Conservation (phyloP, 2,888 invertebrate species). For the Philopedon plagiatum region DNA sequence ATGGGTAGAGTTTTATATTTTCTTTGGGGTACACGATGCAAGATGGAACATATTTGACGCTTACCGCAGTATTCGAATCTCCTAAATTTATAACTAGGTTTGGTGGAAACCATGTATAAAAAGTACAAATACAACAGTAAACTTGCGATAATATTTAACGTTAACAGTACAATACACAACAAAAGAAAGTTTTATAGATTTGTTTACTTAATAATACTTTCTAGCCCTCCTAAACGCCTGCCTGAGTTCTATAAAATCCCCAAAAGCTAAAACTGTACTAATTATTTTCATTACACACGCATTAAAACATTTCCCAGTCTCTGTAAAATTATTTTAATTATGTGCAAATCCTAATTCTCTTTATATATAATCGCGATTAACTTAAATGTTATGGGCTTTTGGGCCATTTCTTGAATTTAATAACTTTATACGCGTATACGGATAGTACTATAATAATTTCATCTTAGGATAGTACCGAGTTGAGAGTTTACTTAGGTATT, state of each 20-base stretch:
- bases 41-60: no score
- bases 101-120: no score
- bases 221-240: background rate
- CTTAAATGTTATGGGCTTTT: background rate
- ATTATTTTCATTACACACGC: conserved; percentile 5
- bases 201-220: background rate
- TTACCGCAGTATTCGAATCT: no score
- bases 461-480: background rate
- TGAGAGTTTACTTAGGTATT: background rate
- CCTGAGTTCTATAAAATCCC: background rate
- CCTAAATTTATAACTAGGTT: no score
- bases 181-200: no score
- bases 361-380: conserved; percentile 33
- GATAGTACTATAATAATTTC: no score
- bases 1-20: no score
- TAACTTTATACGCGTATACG: background rate
- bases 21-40: no score
- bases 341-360: conserved; percentile 31
- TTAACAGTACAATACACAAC: no score
- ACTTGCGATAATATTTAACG: no score
- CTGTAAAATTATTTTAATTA: conserved; percentile 33
- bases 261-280: background rate
- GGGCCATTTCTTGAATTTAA: conserved; percentile 14
- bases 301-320: conserved; percentile 7
- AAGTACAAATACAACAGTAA: no score